Percentiles rank a stretch among this genome's conserved stretches.
Evolutionary conservation across 2,113 vertebrate species (phyloP).

Genomic region (Cranoglanis bouderius): DNA sequence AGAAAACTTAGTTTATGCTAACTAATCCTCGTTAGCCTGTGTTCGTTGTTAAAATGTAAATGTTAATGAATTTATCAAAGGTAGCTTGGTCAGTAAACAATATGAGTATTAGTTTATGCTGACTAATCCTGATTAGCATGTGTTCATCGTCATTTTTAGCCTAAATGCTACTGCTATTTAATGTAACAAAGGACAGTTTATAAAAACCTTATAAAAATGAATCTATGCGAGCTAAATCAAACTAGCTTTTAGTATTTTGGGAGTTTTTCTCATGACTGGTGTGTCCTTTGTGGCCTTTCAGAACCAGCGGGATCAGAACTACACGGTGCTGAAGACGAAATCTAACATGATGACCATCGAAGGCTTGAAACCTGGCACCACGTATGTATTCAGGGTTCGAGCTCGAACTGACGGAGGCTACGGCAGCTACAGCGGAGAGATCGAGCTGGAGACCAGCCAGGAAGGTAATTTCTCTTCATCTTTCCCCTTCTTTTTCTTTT

Average conservation of each 20-base stretch:
- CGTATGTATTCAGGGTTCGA: constrained; percentile 79
- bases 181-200: not conserved
- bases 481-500: not conserved
- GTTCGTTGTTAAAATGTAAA: not conserved
- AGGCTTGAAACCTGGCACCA: constrained; percentile 79
- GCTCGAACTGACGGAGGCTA: constrained; percentile 78
- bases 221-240: not conserved
- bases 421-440: constrained; percentile 79
- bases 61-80: not conserved
- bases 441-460: constrained; percentile 81
- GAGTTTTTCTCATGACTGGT: not conserved
- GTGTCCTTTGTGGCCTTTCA: constrained; percentile 51
- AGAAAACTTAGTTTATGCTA: not conserved
- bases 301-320: constrained; percentile 84
- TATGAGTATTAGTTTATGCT: not conserved
- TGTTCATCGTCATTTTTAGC: not conserved
- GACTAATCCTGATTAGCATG: not conserved
- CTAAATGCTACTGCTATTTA: not conserved
- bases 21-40: not conserved
- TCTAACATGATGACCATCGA: constrained; percentile 82
- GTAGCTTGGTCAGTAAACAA: not conserved
- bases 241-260: not conserved
- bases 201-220: not conserved
- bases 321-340: constrained; percentile 79
- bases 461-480: constrained; percentile 66